A percentile compares a stretch with the other conserved stretches of the same genome.
These are phyloP conservation scores for Isurus oxyrinchus DNA, from an alignment of 2,113 vertebrate genomes.

Conservation along the genomic window DNA sequence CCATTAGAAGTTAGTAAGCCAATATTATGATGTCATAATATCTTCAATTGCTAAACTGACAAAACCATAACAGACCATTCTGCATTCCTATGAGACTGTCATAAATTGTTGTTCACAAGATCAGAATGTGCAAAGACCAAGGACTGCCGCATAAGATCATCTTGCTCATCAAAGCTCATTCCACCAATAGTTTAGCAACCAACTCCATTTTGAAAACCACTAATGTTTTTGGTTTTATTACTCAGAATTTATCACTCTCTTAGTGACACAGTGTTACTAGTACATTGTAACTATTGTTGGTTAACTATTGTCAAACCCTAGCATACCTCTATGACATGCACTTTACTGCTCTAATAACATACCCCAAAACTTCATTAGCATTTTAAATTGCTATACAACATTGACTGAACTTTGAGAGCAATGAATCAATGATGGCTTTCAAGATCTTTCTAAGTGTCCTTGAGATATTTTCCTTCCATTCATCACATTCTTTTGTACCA, in stretches of 20 bases:
- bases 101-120: background rate
- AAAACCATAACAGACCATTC: background rate
- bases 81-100: background rate
- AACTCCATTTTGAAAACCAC: background rate
- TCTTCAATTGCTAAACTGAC: background rate
- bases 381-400: background rate
- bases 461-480: background rate
- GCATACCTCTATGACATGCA: background rate
- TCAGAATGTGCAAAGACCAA: background rate
- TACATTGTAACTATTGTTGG: background rate
- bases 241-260: background rate
- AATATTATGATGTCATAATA: background rate
- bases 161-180: background rate
- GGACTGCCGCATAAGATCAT: background rate
- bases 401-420: background rate
- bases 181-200: background rate
- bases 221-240: background rate
- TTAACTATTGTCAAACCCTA: background rate
- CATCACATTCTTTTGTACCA: background rate
- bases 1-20: background rate
- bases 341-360: background rate
- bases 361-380: background rate
- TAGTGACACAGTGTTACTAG: no score
- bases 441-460: background rate
- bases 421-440: background rate